phyloP scores from a whole-genome alignment of 2,888 invertebrate species.

The Pyrgus malvae region DNA sequence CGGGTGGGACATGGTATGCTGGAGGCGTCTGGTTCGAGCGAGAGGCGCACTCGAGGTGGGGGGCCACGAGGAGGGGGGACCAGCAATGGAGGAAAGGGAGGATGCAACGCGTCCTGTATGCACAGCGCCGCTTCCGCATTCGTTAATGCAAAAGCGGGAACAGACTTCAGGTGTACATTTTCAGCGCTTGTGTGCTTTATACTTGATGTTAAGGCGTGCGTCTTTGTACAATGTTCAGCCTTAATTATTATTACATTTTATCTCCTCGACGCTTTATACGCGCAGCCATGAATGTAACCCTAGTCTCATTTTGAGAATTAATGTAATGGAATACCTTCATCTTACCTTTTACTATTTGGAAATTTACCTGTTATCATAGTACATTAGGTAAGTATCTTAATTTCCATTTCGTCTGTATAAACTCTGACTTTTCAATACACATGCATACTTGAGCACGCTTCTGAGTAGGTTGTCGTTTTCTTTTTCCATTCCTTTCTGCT shows the following conservation, averaged over 20 bases:
- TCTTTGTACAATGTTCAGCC: slow-evolving; percentile 73
- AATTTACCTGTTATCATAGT: neutral
- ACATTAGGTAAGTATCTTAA: neutral
- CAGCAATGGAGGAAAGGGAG: slow-evolving; percentile 45
- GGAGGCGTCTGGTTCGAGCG: slow-evolving; percentile 72
- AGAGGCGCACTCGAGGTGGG: slow-evolving; percentile 52
- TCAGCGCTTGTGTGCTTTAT: slow-evolving; percentile 78
- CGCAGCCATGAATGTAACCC: slow-evolving; percentile 5
- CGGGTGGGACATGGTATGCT: slow-evolving; percentile 74
- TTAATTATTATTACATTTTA: slow-evolving; percentile 78
- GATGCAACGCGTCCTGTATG: slow-evolving; percentile 76
- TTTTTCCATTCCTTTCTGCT: slow-evolving; percentile 49
- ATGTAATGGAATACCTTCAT: slow-evolving; percentile 1
- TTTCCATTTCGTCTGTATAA: neutral
- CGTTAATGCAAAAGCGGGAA: slow-evolving; percentile 81
- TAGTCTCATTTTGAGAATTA: slow-evolving; percentile 2
- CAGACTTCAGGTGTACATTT: slow-evolving; percentile 81
- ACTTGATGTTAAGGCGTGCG: slow-evolving; percentile 73
- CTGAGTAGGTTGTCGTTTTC: slow-evolving; percentile 41
- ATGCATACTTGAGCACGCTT: neutral
- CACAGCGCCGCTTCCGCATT: slow-evolving; percentile 81
- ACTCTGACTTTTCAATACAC: neutral
- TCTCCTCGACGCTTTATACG: slow-evolving; percentile 53
- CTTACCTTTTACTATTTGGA: too few relatives aligned
- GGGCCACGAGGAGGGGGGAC: slow-evolving; percentile 40